These are phyloP conservation scores for Neotoxoptera formosana DNA, from an alignment of 1,140 invertebrate species.

Conservation along the genomic window DNA sequence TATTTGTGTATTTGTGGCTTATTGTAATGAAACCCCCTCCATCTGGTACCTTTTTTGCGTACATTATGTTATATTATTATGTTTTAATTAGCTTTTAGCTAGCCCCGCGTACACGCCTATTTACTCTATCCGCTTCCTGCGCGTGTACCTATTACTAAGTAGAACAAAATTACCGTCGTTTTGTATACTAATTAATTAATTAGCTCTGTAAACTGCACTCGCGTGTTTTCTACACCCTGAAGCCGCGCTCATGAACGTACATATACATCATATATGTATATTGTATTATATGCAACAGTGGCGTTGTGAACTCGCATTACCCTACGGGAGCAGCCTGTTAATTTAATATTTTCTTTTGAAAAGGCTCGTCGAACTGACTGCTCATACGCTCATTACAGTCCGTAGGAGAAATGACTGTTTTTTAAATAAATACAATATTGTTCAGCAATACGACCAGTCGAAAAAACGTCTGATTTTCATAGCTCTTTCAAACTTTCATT, in stretches of 20 bases:
- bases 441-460: background rate
- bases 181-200: constrained; percentile 38
- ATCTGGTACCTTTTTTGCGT: background rate
- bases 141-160: background rate
- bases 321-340: background rate
- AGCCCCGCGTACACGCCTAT: constrained; percentile 22
- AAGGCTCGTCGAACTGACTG: background rate
- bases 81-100: constrained; percentile 26
- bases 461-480: background rate
- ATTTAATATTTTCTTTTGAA: background rate
- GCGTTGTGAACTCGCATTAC: background rate
- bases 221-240: background rate
- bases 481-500: background rate
- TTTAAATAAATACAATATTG: background rate
- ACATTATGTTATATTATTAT: background rate
- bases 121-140: constrained; percentile 21
- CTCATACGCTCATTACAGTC: background rate
- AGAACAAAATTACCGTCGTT: background rate
- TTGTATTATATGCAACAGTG: background rate
- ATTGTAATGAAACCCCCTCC: background rate
- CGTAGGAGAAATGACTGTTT: background rate
- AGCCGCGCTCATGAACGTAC: background rate
- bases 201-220: background rate
- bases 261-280: background rate
- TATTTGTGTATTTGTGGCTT: background rate